These are phyloP conservation scores for Diadema setosum DNA, from an alignment of 35 echinoderm and acorn worm genomes.

Conservation along the genomic window DNA sequence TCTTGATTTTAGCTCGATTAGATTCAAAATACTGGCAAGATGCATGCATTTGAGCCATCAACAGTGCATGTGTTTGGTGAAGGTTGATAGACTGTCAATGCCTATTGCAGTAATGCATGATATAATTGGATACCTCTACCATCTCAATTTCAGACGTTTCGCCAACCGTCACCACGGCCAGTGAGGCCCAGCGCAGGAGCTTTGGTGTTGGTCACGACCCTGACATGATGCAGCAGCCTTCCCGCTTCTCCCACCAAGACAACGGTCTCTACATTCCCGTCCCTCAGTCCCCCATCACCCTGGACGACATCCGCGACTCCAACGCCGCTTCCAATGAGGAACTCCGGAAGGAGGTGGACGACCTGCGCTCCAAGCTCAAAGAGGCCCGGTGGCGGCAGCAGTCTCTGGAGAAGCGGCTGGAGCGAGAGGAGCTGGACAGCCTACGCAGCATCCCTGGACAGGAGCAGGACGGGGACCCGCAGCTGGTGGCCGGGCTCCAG, in stretches of 20 bases:
- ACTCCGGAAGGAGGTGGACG: constrained; percentile 20
- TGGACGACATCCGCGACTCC: background rate
- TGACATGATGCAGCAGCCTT: background rate
- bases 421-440: constrained; percentile 61
- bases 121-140: too few species aligned
- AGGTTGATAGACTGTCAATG: too few species aligned
- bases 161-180: constrained; percentile 3
- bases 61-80: too few species aligned
- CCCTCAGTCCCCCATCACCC: background rate
- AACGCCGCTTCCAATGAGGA: background rate
- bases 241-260: background rate
- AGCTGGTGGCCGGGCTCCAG: constrained; percentile 14
- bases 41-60: too few species aligned
- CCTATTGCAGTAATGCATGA: too few species aligned
- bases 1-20: too few species aligned
- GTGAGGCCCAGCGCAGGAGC: background rate
- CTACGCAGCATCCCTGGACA: constrained; percentile 87
- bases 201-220: constrained; percentile 17
- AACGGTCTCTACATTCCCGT: background rate
- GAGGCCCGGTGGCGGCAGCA: constrained; percentile 1
- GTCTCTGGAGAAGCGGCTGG: constrained; percentile 48
- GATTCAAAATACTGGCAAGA: too few species aligned
- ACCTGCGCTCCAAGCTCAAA: constrained; percentile 34
- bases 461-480: constrained; percentile 40
- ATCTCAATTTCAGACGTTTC: background rate